A percentile compares a stretch with the other conserved stretches of the same genome.
These are phyloP conservation scores for Brachionus plicatilis DNA, from an alignment of 1,140 invertebrate species.

Conservation along the genomic window DNA sequence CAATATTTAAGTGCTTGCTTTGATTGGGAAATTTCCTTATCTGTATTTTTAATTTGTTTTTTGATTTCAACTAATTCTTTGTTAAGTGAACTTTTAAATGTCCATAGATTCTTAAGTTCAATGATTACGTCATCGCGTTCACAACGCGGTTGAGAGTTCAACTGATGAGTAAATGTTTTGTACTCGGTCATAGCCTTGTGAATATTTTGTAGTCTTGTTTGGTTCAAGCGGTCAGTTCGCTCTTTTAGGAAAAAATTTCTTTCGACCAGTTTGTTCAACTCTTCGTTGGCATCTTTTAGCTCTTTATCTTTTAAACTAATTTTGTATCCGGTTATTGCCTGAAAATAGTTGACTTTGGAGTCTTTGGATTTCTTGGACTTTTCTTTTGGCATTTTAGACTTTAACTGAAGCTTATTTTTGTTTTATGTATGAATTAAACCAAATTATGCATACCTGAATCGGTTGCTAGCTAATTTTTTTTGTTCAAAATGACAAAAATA, in stretches of 20 bases:
- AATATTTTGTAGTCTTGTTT: constrained; percentile 20
- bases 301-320: not conserved
- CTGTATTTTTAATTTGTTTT: constrained; percentile 22
- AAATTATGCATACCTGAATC: not conserved
- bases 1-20: not conserved
- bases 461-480: constrained; percentile 18
- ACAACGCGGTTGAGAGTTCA: not conserved
- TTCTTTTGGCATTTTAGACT: constrained; percentile 19
- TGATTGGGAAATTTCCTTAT: not conserved
- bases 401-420: not conserved
- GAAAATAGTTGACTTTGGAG: constrained; percentile 12
- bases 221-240: not conserved
- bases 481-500: not conserved
- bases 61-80: not conserved
- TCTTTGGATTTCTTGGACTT: constrained; percentile 22
- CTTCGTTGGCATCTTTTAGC: not conserved
- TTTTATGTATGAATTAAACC: not conserved
- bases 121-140: not conserved
- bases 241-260: constrained; percentile 28
- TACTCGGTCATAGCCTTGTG: constrained; percentile 11
- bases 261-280: not conserved
- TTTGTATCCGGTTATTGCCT: constrained; percentile 27
- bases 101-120: not conserved
- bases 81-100: not conserved
- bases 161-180: constrained; percentile 12